Evolutionary conservation across 2,888 invertebrate species (phyloP).

Genomic region (Julus scandinavius): DNA sequence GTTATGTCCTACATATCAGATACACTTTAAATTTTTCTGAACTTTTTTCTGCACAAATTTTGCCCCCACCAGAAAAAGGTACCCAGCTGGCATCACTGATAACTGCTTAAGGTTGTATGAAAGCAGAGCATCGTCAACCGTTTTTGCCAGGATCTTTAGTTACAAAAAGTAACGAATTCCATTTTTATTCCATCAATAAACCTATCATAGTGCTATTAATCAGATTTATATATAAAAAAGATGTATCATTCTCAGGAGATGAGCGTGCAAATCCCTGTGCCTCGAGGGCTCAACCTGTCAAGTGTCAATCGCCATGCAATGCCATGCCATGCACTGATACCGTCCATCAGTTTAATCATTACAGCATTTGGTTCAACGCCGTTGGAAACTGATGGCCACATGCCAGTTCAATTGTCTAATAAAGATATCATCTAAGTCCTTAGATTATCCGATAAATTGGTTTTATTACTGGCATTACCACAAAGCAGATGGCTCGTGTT

Average conservation of each 20-base stretch:
- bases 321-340: constrained; percentile 1
- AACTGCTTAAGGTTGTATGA: background rate
- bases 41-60: too few species aligned
- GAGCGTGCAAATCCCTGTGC: background rate
- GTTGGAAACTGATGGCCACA: background rate
- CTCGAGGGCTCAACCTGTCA: background rate
- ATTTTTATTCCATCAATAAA: background rate
- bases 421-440: constrained; percentile 11
- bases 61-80: too few species aligned
- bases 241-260: background rate
- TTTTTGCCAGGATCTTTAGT: background rate
- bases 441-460: constrained; percentile 18
- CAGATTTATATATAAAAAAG: background rate
- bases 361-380: background rate
- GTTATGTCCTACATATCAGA: too few species aligned
- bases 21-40: too few species aligned
- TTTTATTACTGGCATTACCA: background rate
- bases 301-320: background rate
- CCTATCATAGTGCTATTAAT: background rate
- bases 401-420: constrained; percentile 18
- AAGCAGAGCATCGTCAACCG: too few species aligned
- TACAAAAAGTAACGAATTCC: background rate
- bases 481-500: constrained; percentile 1
- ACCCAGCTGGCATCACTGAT: background rate
- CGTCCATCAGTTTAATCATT: background rate